Conservation (phyloP, 2,888 invertebrate genomes). For the Embidobia sp. region DNA sequence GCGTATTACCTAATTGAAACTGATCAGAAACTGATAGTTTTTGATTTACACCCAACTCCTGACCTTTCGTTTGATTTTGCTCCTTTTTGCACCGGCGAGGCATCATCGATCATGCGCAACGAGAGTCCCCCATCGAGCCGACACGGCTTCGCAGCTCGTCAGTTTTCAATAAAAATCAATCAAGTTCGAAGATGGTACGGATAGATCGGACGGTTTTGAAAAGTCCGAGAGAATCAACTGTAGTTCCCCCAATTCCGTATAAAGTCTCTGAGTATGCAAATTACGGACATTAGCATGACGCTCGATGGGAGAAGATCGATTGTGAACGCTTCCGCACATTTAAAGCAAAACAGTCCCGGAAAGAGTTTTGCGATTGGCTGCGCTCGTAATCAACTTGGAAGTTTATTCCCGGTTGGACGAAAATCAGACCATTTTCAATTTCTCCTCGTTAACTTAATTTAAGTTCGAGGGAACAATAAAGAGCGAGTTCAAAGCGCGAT, state of each 20-base stretch:
- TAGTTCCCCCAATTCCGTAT: constrained; percentile 23
- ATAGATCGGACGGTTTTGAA: too few relatives aligned
- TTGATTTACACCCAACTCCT: constrained; percentile 31
- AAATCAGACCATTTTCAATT: constrained; percentile 31
- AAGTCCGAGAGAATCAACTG: too few relatives aligned
- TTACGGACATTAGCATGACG: constrained; percentile 32
- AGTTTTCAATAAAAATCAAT: too few relatives aligned
- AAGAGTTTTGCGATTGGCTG: constrained; percentile 42
- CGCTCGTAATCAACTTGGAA: constrained; percentile 16
- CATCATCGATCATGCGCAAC: too few relatives aligned
- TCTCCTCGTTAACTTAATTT: constrained; percentile 44
- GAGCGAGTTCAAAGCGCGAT: too few relatives aligned
- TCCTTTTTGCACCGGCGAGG: too few relatives aligned
- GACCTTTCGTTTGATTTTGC: constrained; percentile 11
- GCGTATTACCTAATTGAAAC: constrained; percentile 39
- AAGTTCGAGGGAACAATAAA: neutral
- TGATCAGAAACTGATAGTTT: constrained; percentile 26
- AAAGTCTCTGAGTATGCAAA: constrained; percentile 38
- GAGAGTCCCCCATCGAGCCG: too few relatives aligned
- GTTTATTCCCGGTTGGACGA: neutral
- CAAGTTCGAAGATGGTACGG: too few relatives aligned
- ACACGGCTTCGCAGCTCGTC: too few relatives aligned
- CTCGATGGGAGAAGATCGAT: constrained; percentile 50
- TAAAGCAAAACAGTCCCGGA: constrained; percentile 61
- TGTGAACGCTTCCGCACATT: constrained; percentile 52